phyloP scores from a whole-genome alignment of 30 jellyfish, hydroid and myxozoan genomes.

The Catostylus mosaicus region DNA sequence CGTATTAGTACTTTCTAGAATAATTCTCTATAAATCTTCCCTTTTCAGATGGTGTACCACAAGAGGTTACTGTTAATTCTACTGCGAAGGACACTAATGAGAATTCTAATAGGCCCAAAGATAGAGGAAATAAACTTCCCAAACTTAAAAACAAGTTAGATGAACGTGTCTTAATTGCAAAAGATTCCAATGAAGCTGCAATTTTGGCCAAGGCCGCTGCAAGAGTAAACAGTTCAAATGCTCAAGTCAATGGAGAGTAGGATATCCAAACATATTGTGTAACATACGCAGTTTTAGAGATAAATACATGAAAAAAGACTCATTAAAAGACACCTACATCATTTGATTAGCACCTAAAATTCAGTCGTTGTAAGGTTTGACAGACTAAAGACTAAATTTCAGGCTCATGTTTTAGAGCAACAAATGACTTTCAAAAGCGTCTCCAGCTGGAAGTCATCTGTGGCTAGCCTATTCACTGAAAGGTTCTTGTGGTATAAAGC shows the following conservation, averaged over 20 bases:
- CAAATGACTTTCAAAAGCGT: no score
- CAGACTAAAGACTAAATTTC: no score
- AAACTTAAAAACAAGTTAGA: conserved; percentile 54
- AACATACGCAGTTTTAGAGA: no score
- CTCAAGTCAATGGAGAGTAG: conserved; percentile 42
- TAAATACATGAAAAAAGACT: neutral
- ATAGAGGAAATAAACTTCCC: conserved; percentile 36
- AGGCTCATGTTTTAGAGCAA: no score
- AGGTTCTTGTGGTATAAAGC: no score
- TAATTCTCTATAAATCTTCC: neutral
- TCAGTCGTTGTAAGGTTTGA: no score
- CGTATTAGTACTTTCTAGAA: neutral
- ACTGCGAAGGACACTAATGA: neutral
- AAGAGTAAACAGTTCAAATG: conserved; percentile 15
- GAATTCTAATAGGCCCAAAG: neutral
- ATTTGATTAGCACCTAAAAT: no score
- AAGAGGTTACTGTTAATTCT: conserved; percentile 40
- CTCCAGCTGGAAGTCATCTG: no score
- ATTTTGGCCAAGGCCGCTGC: conserved; percentile 70
- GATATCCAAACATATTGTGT: neutral
- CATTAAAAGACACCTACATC: neutral
- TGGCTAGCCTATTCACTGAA: no score
- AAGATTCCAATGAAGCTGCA: conserved; percentile 60
- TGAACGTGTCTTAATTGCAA: conserved; percentile 38
- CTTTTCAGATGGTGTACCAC: conserved; percentile 58